phyloP scores from a whole-genome alignment of 2,888 invertebrate genomes.

The Omphaloscelis lunosa region DNA sequence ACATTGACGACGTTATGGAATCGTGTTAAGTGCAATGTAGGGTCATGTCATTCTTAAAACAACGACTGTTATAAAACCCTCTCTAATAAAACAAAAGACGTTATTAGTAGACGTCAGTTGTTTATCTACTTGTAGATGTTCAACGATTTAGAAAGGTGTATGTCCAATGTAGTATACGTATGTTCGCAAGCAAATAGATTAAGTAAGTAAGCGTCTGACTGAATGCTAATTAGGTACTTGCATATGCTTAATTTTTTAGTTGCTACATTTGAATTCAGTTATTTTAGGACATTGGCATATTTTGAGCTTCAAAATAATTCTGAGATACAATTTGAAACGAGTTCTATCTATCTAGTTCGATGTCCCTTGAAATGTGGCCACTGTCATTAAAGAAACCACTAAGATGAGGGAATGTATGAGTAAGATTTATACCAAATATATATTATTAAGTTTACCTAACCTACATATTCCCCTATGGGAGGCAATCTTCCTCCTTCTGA shows the following conservation, averaged over 20 bases:
- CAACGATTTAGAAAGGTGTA: neutral
- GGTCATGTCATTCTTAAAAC: neutral
- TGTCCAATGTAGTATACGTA: neutral
- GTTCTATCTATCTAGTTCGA: neutral
- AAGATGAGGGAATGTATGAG: neutral
- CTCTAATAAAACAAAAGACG: constrained; percentile 27
- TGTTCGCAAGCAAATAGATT: neutral
- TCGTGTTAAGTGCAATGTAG: neutral
- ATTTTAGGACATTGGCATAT: neutral
- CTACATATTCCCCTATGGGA: constrained; percentile 27
- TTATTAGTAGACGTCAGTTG: constrained; percentile 46
- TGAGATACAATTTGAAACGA: neutral
- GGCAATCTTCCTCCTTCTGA: constrained; percentile 9
- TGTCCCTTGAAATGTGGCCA: neutral
- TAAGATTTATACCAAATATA: constrained; percentile 3
- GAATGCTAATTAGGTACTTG: neutral
- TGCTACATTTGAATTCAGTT: neutral
- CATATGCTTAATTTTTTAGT: neutral
- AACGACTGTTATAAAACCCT: neutral
- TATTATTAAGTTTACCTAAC: constrained; percentile 44
- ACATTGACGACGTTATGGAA: too few relatives aligned
- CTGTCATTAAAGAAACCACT: neutral
- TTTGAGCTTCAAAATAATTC: neutral
- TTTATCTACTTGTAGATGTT: constrained; percentile 51
- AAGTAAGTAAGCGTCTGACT: neutral